Percentiles rank a stretch among this genome's conserved stretches.
Conservation (phyloP, 2,113 vertebrate genomes). For the Triplophysa siluroides region DNA sequence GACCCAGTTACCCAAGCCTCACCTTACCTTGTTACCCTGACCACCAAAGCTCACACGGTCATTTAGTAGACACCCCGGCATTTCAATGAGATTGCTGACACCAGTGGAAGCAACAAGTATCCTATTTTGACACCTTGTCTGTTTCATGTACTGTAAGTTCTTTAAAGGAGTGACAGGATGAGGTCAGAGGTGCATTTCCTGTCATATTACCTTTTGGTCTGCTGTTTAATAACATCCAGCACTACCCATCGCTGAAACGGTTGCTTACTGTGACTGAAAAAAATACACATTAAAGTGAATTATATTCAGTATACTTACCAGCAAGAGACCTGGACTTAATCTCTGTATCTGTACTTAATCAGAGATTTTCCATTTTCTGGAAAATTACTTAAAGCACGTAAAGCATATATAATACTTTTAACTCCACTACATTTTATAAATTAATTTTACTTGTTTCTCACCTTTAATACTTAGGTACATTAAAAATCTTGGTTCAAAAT, state of each 20-base stretch:
- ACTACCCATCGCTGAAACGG: background rate
- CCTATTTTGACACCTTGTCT: slow-evolving; percentile 53
- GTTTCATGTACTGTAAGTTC: slow-evolving; percentile 61
- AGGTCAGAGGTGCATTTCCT: slow-evolving; percentile 64
- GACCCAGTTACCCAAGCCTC: slow-evolving; percentile 22
- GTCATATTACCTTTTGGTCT: slow-evolving; percentile 57
- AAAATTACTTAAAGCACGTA: too few relatives aligned
- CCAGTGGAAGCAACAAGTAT: slow-evolving; percentile 51
- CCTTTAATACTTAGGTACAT: too few relatives aligned
- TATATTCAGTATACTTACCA: background rate
- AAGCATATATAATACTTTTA: too few relatives aligned
- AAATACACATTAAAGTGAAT: background rate
- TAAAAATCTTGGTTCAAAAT: too few relatives aligned
- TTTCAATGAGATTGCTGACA: slow-evolving; percentile 57
- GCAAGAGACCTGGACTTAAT: background rate
- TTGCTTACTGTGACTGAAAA: background rate
- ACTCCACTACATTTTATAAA: too few relatives aligned
- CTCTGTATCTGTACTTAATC: too few relatives aligned
- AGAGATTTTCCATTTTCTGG: too few relatives aligned
- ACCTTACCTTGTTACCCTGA: slow-evolving; percentile 10
- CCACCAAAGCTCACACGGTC: slow-evolving; percentile 50
- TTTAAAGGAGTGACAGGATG: slow-evolving; percentile 49
- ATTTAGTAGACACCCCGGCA: slow-evolving; percentile 38
- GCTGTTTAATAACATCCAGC: background rate
- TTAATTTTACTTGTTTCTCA: too few relatives aligned